Evolutionary conservation across 2,888 invertebrate species (phyloP).

Genomic region (Scaeva pyrastri): DNA sequence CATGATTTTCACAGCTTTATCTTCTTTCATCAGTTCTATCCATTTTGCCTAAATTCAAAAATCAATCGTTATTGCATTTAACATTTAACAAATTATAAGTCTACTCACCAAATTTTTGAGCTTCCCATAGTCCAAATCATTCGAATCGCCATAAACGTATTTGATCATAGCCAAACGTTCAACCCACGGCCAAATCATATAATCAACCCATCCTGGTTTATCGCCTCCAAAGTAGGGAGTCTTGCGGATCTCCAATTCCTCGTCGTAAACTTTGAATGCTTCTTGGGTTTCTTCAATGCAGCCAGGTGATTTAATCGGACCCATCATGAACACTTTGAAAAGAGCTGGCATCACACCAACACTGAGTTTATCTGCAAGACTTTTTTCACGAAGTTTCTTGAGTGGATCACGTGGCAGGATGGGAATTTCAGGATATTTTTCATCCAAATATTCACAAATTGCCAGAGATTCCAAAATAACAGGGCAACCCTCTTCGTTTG

Average conservation of each 20-base stretch:
- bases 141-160: conserved; percentile 86
- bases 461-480: conserved; percentile 91
- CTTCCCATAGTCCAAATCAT: conserved; percentile 87
- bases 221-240: conserved; percentile 88
- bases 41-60: conserved; percentile 86
- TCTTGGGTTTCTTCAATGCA: conserved; percentile 85
- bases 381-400: neutral
- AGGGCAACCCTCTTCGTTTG: conserved; percentile 85
- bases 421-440: conserved; percentile 88
- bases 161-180: conserved; percentile 86
- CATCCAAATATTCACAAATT: conserved; percentile 92
- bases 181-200: conserved; percentile 94
- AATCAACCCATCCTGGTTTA: conserved; percentile 91
- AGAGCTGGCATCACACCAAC: neutral
- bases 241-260: conserved; percentile 87
- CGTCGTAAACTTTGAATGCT: conserved; percentile 87
- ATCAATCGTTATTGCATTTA: neutral
- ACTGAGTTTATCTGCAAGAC: neutral
- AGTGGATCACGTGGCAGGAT: conserved; percentile 86
- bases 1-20: conserved; percentile 88
- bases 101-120: conserved; percentile 86
- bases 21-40: conserved; percentile 88
- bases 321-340: conserved; percentile 72
- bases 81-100: neutral
- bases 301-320: conserved; percentile 81